phyloP scores from a whole-genome alignment of 2,797 vertebrate genomes.

The Mormyrus proboscirostris region DNA sequence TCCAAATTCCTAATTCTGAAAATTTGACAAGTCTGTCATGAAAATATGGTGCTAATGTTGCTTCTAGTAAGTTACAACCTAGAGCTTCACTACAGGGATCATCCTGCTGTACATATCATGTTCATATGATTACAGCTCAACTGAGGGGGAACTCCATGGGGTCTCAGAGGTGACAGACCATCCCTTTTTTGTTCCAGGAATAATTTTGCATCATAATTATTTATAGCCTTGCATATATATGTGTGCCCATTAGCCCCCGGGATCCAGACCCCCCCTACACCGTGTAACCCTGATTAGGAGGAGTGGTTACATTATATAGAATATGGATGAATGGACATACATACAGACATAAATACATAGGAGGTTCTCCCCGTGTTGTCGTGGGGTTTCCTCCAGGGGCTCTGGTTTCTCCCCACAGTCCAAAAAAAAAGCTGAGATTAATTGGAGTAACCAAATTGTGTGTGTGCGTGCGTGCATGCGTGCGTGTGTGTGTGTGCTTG shows the following conservation, averaged over 20 bases:
- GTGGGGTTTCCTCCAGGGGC: not conserved
- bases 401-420: not conserved
- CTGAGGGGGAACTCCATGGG: not conserved
- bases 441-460: not conserved
- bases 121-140: conserved; percentile 18
- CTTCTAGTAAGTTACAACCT: not conserved
- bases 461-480: not conserved
- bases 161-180: conserved; percentile 25
- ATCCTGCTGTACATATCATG: conserved; percentile 27
- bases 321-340: not conserved
- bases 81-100: conserved; percentile 21
- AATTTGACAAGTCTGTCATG: not conserved
- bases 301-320: not conserved
- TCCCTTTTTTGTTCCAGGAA: not conserved
- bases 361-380: not conserved
- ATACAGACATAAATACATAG: not conserved
- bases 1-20: not conserved
- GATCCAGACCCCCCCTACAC: not conserved
- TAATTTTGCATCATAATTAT: not conserved
- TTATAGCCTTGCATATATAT: not conserved
- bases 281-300: not conserved
- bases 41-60: not conserved
- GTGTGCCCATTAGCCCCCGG: not conserved
- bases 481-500: not conserved
- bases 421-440: not conserved